phyloP scores from a whole-genome alignment of 1,140 invertebrate genomes.

The Sycophaga agraensis region DNA sequence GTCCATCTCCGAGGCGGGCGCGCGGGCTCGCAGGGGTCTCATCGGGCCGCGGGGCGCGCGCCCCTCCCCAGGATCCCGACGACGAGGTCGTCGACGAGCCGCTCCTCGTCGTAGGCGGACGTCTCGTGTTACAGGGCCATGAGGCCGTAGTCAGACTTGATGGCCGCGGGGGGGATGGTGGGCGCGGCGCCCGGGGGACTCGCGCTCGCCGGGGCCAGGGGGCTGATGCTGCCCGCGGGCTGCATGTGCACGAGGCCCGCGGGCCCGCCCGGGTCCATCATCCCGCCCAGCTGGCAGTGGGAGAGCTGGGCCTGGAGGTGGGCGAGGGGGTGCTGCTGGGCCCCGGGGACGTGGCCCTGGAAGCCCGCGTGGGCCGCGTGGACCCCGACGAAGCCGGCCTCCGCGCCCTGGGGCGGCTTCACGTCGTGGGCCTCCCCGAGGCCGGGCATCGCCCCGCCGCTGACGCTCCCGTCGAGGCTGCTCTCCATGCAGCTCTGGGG shows the following conservation, averaged over 20 bases:
- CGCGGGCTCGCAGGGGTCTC: too few species aligned
- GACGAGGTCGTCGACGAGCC: neutral
- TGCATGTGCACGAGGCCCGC: constrained; percentile 29
- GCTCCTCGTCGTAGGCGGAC: constrained; percentile 27
- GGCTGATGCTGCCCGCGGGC: constrained; percentile 55
- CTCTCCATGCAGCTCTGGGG: constrained; percentile 51
- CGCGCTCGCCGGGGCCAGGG: constrained; percentile 51
- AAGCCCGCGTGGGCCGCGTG: constrained; percentile 30
- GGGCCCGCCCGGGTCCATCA: constrained; percentile 53
- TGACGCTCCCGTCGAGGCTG: constrained; percentile 46
- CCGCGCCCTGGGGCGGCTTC: constrained; percentile 43
- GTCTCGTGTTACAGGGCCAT: constrained; percentile 68
- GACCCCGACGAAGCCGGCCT: constrained; percentile 43
- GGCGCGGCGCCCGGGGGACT: constrained; percentile 47
- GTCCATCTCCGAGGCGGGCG: constrained; percentile 2
- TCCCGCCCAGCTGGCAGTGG: constrained; percentile 53
- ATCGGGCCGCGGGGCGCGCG: too few species aligned
- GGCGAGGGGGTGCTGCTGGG: constrained; percentile 53
- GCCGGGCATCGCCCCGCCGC: constrained; percentile 38
- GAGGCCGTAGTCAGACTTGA: constrained; percentile 74
- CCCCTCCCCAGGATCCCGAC: constrained; percentile 8
- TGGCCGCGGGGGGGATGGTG: constrained; percentile 54
- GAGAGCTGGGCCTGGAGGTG: constrained; percentile 56
- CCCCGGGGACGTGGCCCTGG: neutral
- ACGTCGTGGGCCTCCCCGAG: constrained; percentile 46